Evolutionary conservation across 1,140 invertebrate species (phyloP).

Genomic region (Drosophila pruinosa): DNA sequence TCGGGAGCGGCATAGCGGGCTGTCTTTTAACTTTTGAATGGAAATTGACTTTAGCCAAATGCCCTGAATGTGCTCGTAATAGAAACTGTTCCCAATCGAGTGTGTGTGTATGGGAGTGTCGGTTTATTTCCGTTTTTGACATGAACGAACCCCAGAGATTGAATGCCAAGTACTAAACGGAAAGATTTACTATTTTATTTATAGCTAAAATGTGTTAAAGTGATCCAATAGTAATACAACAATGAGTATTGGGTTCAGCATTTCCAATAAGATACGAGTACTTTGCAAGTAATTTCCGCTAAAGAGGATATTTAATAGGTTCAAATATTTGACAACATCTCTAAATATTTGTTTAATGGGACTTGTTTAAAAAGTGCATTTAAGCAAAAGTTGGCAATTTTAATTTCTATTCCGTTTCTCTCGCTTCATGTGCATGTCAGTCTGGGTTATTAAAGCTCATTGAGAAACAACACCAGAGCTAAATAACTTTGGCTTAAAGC

Average conservation of each 20-base stretch:
- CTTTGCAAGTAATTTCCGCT: background rate
- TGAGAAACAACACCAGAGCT: background rate
- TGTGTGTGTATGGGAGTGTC: background rate
- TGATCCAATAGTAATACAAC: background rate
- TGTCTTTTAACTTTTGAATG: conserved; percentile 24
- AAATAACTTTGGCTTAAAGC: background rate
- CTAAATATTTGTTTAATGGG: background rate
- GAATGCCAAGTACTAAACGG: conserved; percentile 36
- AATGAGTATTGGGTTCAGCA: background rate
- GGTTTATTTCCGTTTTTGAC: conserved; percentile 29
- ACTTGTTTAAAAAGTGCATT: background rate
- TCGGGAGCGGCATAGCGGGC: background rate
- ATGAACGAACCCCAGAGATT: conserved; percentile 20
- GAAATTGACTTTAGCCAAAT: conserved; percentile 23
- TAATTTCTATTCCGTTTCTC: background rate
- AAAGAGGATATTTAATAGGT: background rate
- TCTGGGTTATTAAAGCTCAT: background rate
- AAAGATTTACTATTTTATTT: conserved; percentile 33
- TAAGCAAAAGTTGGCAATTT: background rate
- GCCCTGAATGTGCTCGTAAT: conserved; percentile 10
- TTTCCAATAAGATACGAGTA: background rate
- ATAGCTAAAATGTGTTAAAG: conserved; percentile 3
- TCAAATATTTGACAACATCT: too few species aligned
- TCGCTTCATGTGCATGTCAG: background rate
- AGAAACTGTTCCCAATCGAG: conserved; percentile 21